Base-by-base conservation (phyloP, 2,888 invertebrate genomes). In the Netelia virgata region DNA sequence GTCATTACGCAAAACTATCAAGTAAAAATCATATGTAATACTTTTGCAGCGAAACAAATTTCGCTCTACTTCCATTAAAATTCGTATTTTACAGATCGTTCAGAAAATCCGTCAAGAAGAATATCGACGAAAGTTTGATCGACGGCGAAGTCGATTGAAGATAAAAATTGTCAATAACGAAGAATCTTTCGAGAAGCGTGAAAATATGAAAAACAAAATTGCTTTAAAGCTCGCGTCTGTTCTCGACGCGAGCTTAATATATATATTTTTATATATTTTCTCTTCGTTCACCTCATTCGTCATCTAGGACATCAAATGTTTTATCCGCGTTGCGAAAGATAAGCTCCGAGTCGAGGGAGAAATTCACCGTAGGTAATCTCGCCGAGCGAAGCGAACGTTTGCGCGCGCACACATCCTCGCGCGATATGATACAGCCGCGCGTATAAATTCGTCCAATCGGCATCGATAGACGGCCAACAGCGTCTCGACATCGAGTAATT, bases 281-380 rank as follows among this genome's bases (percentile, higher is more conserved):
- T n/a, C n/a, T n/a, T 36, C 64, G 11, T 41, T 16, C 16, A 11
- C 43, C 41, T 43, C 64, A 66, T 66, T 43, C 64, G 64, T 66
- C 64, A 36, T 69, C 23, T 18, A 69, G 41, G 63, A 23, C 55
- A 53, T 41, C 43, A 75, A 81, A 53, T 63, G 75, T 50, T 70
- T 75, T 43, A 61, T 61, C 61, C 68, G 10, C 18, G 53, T 69
- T 81, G 11, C 20, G 28, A 69, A 61, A 53, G 47, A 66, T 66
- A 66, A 50, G 47, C 55, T 53, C 41, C n/a, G 63, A 69, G 75
- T 43, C 41, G 63, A 53, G n/a, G 18, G 55, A 75, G 66, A 55
- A 81, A 81, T 75, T 81, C 75, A 41, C 43, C n/a, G 41, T 28
- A 5, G 68, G 63, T 61, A 81, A 81, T 81, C 75, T 75, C n/a